These are phyloP conservation scores for Siphonodentalium dalli DNA, from an alignment of 2,888 invertebrate genomes.

Conservation along the genomic window DNA sequence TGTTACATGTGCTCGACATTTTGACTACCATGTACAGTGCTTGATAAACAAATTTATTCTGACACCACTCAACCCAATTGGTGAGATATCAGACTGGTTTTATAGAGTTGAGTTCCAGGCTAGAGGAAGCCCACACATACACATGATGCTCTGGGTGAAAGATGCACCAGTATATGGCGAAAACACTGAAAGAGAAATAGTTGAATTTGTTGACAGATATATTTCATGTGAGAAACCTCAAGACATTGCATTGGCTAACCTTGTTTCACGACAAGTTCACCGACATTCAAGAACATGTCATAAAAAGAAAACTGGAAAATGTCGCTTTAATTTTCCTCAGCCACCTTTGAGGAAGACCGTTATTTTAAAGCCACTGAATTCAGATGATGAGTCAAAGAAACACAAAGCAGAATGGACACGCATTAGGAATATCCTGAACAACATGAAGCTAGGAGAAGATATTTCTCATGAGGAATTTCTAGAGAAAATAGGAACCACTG, in stretches of 20 bases:
- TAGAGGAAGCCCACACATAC: slow-evolving; percentile 29
- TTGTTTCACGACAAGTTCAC: too few species aligned
- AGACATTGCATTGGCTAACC: neutral
- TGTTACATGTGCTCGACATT: slow-evolving; percentile 27
- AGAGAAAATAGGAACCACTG: too few species aligned
- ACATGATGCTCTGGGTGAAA: slow-evolving; percentile 29
- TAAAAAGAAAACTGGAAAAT: neutral
- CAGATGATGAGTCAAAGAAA: slow-evolving; percentile 3
- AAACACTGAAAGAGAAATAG: slow-evolving; percentile 12
- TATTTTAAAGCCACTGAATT: slow-evolving; percentile 13
- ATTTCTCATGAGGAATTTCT: too few species aligned
- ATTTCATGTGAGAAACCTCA: slow-evolving; percentile 19
- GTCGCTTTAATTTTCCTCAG: slow-evolving; percentile 14
- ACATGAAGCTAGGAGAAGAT: too few species aligned
- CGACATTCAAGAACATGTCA: slow-evolving; percentile 9
- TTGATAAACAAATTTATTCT: slow-evolving; percentile 18
- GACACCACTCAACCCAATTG: slow-evolving; percentile 14
- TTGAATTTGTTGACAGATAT: slow-evolving; percentile 23
- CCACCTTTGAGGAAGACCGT: slow-evolving; percentile 10
- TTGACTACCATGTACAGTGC: slow-evolving; percentile 14
- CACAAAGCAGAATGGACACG: too few species aligned
- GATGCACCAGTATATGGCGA: slow-evolving; percentile 19
- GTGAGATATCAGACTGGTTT: slow-evolving; percentile 28
- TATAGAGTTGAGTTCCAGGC: slow-evolving; percentile 23
- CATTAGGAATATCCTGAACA: too few species aligned